Evolutionary conservation across 2,797 vertebrate genomes (phyloP).

Genomic region (Bothrops alternatus): DNA sequence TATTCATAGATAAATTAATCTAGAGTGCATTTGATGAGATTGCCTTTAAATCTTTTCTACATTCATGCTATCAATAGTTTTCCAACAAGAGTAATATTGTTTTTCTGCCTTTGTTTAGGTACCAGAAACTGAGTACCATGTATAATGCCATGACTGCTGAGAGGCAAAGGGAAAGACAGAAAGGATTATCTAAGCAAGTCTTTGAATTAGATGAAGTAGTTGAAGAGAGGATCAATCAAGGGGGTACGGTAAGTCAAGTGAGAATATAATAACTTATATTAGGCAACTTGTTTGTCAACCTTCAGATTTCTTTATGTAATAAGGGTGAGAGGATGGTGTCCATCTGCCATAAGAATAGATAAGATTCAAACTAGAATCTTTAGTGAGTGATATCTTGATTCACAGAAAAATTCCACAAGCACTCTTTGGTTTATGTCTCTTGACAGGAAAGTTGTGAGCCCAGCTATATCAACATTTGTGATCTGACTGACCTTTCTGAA

Average conservation of each 20-base stretch:
- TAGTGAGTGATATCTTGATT: not conserved
- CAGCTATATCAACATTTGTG: not conserved
- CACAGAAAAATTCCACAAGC: not conserved
- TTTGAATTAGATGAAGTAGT: constrained; percentile 82
- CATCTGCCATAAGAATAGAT: not conserved
- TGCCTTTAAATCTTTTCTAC: not conserved
- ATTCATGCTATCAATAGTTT: not conserved
- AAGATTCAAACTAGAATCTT: not conserved
- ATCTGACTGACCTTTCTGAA: not conserved
- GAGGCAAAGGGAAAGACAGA: constrained; percentile 82
- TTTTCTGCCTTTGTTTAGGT: constrained; percentile 67
- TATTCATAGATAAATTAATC: not conserved
- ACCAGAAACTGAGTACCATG: constrained; percentile 78
- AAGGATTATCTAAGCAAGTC: constrained; percentile 80
- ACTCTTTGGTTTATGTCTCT: not conserved
- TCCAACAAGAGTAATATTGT: not conserved
- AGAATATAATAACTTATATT: not conserved
- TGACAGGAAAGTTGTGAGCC: not conserved
- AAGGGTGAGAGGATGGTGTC: not conserved
- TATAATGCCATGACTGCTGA: constrained; percentile 80
- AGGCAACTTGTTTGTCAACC: too few species aligned
- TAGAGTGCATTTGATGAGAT: not conserved
- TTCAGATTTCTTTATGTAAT: not conserved
- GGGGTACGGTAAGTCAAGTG: constrained; percentile 57
- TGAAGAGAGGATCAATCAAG: constrained; percentile 73